Percentiles rank a stretch among this genome's conserved stretches.
These are phyloP conservation scores for Mormoops blainvillei DNA, from an alignment of 2,113 vertebrate species.

Conservation along the genomic window DNA sequence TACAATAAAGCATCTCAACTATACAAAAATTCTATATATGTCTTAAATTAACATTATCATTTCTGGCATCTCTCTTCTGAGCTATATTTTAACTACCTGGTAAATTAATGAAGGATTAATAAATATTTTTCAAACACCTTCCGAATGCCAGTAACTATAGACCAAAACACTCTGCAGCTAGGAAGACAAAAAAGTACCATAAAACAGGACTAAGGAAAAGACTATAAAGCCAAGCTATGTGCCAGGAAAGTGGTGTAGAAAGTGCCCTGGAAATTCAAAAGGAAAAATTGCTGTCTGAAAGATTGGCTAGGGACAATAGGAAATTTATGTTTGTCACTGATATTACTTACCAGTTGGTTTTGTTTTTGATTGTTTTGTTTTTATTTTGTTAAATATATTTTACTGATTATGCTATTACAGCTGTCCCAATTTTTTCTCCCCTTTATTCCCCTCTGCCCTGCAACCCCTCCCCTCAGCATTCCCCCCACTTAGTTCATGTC, in stretches of 20 bases:
- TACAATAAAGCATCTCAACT: not conserved
- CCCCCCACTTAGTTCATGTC: too few relatives aligned
- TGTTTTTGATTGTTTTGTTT: not conserved
- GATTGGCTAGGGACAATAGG: not conserved
- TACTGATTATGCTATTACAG: too few relatives aligned
- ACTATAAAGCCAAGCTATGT: not conserved
- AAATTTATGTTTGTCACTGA: not conserved
- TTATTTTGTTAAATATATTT: too few relatives aligned
- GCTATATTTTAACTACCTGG: not conserved
- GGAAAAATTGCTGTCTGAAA: not conserved
- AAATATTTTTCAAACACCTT: not conserved
- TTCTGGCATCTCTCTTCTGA: not conserved
- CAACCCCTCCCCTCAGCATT: too few relatives aligned
- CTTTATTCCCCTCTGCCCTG: too few relatives aligned
- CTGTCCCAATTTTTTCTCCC: too few relatives aligned
- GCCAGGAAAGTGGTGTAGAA: not conserved
- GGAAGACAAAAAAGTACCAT: not conserved
- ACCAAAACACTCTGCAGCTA: not conserved
- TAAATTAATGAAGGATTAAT: conserved; percentile 6
- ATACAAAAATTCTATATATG: not conserved
- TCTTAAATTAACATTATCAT: not conserved
- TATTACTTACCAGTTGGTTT: not conserved
- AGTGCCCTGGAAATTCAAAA: not conserved
- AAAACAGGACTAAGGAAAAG: not conserved
- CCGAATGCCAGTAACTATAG: not conserved